Evolutionary conservation across 2,888 invertebrate genomes (phyloP), one percentile per base, ranked within the genome.

Genomic region (Drosophila gaucha): DNA sequence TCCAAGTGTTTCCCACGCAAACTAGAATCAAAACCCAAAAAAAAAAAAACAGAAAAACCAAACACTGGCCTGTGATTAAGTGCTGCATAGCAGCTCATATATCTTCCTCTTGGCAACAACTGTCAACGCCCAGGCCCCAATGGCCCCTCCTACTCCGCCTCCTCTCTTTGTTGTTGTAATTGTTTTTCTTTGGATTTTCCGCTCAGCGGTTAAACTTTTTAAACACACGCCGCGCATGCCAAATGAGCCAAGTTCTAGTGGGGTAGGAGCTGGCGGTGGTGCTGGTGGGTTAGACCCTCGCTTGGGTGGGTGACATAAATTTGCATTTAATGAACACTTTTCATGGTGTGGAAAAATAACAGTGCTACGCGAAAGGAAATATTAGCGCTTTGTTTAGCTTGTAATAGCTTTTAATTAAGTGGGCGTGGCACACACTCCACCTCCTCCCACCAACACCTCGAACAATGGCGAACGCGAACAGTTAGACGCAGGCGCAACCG

Each of bases 271-370:
- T 9, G 14, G 5, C 14, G n/a, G 31, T 14, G 38, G 28, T 31
- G 26, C 26, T 24, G 18, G 10, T n/a, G 14, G 36, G 14, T 14
- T 30, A 35, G n/a, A n/a, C n/a, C 33, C 55, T 55, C 39, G 36
- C 60, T 49, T 55, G 66, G 52, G 49, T 55, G 73, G 62, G 51
- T 77, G 74, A 76, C 83, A 84, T 78, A 74, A 86, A 84, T 84
- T 84, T 85, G 79, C 84, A 84, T 84, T 84, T 84, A 84, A 86
- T 84, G 85, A 85, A 86, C 77, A 68, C 65, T 82, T 79, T 57
- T 54, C 18, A 2, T 49, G 56, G 58, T 58, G 72, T 50, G 54
- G 64, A 35, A 64, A 73, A 62, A 73, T 44, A 62, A 65, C 35
- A 64, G 56, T 28, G 36, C 8, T 44, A n/a, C 9, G 14, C 33